Percentiles rank a stretch among this genome's conserved stretches.
phyloP scores from a whole-genome alignment of 2,888 invertebrate species.

The Branchipolynoe longqiensis region DNA sequence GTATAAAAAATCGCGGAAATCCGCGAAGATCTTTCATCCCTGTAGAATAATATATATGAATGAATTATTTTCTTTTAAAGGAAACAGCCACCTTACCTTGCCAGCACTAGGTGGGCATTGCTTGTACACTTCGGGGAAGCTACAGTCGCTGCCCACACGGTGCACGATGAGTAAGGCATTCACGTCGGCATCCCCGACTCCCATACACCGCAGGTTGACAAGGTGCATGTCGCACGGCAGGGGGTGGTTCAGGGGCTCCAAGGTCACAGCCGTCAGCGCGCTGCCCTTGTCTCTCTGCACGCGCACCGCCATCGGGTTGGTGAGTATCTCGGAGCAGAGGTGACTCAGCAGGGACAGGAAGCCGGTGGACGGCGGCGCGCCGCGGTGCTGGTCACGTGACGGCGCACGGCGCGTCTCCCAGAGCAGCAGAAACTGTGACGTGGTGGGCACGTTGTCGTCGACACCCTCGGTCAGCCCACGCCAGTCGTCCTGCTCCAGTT shows the following conservation, averaged over 20 bases:
- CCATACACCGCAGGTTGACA: conserved; percentile 39
- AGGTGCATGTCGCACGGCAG: conserved; percentile 59
- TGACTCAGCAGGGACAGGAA: conserved; percentile 59
- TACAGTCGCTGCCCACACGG: conserved; percentile 47
- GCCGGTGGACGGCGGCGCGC: background rate
- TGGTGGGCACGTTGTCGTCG: conserved; percentile 74
- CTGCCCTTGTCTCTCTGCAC: background rate
- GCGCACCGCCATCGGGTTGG: conserved; percentile 39
- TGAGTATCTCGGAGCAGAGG: conserved; percentile 52
- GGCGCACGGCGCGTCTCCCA: conserved; percentile 69
- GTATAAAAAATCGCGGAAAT: no score
- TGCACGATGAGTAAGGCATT: conserved; percentile 41
- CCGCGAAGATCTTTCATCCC: no score
- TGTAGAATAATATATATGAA: background rate
- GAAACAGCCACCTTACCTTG: conserved; percentile 3
- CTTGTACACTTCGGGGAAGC: conserved; percentile 43
- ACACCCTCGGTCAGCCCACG: conserved; percentile 78
- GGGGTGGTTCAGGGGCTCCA: conserved; percentile 42
- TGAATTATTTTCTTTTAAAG: background rate
- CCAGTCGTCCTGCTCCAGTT: conserved; percentile 77
- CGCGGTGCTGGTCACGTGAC: background rate
- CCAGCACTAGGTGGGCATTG: conserved; percentile 16
- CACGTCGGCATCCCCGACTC: background rate
- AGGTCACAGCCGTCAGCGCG: conserved; percentile 16
- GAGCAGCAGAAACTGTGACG: conserved; percentile 73